These are phyloP conservation scores for Mayetiola destructor DNA, from an alignment of 2,888 invertebrate species.

Conservation along the genomic window DNA sequence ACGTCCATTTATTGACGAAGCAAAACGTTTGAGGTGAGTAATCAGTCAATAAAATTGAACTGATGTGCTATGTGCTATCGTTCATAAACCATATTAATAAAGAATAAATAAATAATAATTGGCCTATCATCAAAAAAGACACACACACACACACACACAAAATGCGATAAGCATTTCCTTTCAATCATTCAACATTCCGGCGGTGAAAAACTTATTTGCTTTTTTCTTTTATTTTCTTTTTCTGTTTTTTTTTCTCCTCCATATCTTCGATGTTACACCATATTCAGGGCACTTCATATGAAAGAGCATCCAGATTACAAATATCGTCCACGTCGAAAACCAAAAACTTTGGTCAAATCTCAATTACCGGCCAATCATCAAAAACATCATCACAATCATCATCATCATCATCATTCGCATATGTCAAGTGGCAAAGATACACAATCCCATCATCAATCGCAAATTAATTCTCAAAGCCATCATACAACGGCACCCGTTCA, in stretches of 20 bases:
- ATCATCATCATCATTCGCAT: conserved; percentile 11
- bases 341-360: conserved; percentile 63
- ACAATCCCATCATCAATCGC: conserved; percentile 13
- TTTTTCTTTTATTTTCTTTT: background rate
- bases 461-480: conserved; percentile 17
- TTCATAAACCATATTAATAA: too few relatives aligned
- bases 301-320: conserved; percentile 89
- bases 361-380: conserved; percentile 27
- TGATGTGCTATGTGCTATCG: too few relatives aligned
- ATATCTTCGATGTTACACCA: background rate
- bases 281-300: conserved; percentile 72
- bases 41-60: too few relatives aligned
- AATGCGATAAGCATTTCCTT: too few relatives aligned
- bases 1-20: conserved; percentile 79
- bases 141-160: too few relatives aligned
- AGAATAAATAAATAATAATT: too few relatives aligned
- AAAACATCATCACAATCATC: conserved; percentile 15
- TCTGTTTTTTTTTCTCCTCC: background rate
- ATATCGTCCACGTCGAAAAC: conserved; percentile 74
- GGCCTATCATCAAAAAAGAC: too few relatives aligned
- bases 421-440: conserved; percentile 14
- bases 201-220: too few relatives aligned
- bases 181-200: too few relatives aligned
- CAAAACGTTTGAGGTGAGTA: conserved; percentile 73
- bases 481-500: conserved; percentile 17